Percentiles rank a stretch among this genome's conserved stretches.
These are phyloP conservation scores for Channa striata DNA, from an alignment of 2,797 vertebrate genomes.

Conservation along the genomic window DNA sequence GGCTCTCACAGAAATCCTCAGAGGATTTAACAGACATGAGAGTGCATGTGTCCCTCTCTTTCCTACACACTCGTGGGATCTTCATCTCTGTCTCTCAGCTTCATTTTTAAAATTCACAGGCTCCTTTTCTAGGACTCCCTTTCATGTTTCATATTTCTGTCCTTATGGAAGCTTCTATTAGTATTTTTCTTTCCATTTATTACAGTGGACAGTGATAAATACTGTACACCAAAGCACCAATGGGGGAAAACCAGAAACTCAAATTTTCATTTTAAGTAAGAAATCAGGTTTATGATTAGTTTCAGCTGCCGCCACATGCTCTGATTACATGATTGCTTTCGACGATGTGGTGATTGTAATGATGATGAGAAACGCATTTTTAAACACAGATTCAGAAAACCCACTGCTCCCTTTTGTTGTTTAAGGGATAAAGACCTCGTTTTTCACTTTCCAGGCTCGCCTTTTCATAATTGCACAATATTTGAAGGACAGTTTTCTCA, in stretches of 20 bases:
- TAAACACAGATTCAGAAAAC: slow-evolving; percentile 11
- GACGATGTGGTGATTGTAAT: slow-evolving; percentile 38
- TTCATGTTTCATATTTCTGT: slow-evolving; percentile 36
- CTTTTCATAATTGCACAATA: neutral
- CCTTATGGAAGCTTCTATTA: slow-evolving; percentile 12
- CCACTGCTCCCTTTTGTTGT: neutral
- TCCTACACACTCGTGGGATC: slow-evolving; percentile 1
- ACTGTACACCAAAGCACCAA: slow-evolving; percentile 26
- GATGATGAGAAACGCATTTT: slow-evolving; percentile 29
- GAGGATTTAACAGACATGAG: slow-evolving; percentile 43
- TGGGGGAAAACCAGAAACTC: slow-evolving; percentile 1
- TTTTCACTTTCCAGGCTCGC: neutral
- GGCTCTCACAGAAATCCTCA: slow-evolving; percentile 38
- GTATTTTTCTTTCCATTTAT: slow-evolving; percentile 9
- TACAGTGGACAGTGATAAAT: slow-evolving; percentile 39
- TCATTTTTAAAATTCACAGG: slow-evolving; percentile 63
- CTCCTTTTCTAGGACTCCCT: slow-evolving; percentile 21
- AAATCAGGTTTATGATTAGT: slow-evolving; percentile 47
- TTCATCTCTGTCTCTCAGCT: slow-evolving; percentile 38
- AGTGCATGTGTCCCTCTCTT: slow-evolving; percentile 20
- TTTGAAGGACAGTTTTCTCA: slow-evolving; percentile 2
- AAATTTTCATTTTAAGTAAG: slow-evolving; percentile 43
- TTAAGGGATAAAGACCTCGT: neutral
- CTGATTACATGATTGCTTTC: slow-evolving; percentile 52
- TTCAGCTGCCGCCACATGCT: slow-evolving; percentile 23